Conservation (phyloP, 2,888 invertebrate genomes). For the Machimus atricapillus region DNA sequence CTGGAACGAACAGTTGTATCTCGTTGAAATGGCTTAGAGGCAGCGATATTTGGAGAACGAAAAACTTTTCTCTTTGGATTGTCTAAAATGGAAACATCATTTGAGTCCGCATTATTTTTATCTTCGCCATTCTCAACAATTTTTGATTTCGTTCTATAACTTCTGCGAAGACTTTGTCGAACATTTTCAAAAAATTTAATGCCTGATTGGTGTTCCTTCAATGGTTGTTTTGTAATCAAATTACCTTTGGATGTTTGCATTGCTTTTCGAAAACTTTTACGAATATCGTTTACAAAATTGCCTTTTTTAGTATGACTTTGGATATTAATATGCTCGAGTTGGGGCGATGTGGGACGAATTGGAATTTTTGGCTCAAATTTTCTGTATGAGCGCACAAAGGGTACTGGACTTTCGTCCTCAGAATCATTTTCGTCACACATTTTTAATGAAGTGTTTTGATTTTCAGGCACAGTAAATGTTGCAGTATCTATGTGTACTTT, state of each 20-base stretch:
- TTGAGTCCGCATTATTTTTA: background rate
- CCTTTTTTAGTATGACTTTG: background rate
- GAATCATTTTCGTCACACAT: background rate
- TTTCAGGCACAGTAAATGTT: background rate
- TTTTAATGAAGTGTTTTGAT: background rate
- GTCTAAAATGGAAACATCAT: background rate
- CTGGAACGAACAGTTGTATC: background rate
- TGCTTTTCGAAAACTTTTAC: background rate
- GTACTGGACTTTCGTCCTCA: background rate
- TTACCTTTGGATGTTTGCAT: background rate
- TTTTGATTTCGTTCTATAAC: background rate
- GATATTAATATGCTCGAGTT: background rate
- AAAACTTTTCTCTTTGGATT: background rate
- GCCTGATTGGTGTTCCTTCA: background rate
- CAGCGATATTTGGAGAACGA: background rate
- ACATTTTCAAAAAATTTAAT: background rate
- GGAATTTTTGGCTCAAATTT: background rate
- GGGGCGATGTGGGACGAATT: background rate
- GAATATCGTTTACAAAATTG: background rate
- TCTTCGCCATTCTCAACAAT: background rate
- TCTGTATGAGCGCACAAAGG: background rate
- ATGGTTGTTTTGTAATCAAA: background rate
- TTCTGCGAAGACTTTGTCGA: background rate
- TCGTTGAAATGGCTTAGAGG: background rate
- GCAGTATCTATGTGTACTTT: background rate